phyloP scores from a whole-genome alignment of 2,888 invertebrate species.

The Abscondita cerata region DNA sequence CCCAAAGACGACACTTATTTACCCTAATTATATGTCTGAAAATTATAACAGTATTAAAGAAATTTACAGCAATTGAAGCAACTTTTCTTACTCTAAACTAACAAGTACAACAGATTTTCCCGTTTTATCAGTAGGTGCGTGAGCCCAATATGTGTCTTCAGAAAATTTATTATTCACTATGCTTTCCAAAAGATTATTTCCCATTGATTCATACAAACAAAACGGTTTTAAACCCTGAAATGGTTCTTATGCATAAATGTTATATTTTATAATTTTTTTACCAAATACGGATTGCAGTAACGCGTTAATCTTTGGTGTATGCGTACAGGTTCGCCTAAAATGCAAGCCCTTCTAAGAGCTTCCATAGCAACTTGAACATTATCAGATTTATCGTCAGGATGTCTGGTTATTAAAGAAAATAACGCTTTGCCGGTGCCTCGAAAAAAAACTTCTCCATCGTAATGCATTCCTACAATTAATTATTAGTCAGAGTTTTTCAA shows the following conservation, averaged over 20 bases:
- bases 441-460: constrained; percentile 74
- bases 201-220: constrained; percentile 74
- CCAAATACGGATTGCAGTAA: constrained; percentile 70
- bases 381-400: constrained; percentile 64
- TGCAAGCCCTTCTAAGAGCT: constrained; percentile 68
- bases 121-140: constrained; percentile 67
- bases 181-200: constrained; percentile 69
- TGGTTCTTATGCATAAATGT: background rate
- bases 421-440: constrained; percentile 73
- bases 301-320: constrained; percentile 74
- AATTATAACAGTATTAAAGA: too few species aligned
- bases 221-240: constrained; percentile 75
- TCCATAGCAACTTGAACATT: constrained; percentile 72
- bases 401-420: constrained; percentile 69
- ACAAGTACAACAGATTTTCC: constrained; percentile 72
- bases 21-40: constrained; percentile 75
- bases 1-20: constrained; percentile 73
- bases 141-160: constrained; percentile 75
- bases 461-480: constrained; percentile 54
- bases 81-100: constrained; percentile 67
- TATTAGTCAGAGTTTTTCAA: background rate
- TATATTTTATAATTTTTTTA: constrained; percentile 46
- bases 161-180: constrained; percentile 71
- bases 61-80: background rate
- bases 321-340: constrained; percentile 69